phyloP scores from a whole-genome alignment of 2,797 vertebrate species.

The Poeciliopsis presidionis region DNA sequence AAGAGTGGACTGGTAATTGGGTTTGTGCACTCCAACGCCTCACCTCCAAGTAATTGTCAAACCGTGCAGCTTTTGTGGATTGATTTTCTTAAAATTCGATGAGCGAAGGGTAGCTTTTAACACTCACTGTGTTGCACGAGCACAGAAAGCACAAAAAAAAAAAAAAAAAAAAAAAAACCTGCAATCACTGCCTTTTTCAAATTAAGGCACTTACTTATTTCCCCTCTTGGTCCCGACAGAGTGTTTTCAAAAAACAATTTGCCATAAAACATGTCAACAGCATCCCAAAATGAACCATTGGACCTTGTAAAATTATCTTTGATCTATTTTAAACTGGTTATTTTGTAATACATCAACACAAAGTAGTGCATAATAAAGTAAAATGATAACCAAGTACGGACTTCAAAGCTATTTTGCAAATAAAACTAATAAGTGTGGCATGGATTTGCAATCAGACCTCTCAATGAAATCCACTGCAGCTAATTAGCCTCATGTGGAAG shows the following conservation, averaged over 20 bases:
- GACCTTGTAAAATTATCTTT: neutral
- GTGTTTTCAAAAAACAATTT: neutral
- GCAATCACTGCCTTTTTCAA: neutral
- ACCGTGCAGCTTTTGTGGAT: slow-evolving; percentile 23
- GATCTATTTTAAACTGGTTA: neutral
- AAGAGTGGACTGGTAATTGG: slow-evolving; percentile 62
- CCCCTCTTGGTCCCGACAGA: neutral
- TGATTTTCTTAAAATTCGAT: slow-evolving; percentile 29
- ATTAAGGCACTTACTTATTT: neutral
- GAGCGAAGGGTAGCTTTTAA: slow-evolving; percentile 5
- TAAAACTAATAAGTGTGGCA: neutral
- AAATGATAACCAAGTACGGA: neutral
- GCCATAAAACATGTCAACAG: neutral
- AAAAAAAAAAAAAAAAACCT: neutral
- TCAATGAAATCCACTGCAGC: neutral
- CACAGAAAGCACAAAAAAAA: neutral
- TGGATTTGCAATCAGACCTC: neutral
- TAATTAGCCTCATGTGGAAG: neutral
- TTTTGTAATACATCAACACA: neutral
- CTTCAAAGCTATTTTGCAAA: neutral
- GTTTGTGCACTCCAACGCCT: slow-evolving; percentile 38
- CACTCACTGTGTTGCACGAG: neutral
- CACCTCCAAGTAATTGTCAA: slow-evolving; percentile 19
- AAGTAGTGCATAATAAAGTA: neutral
- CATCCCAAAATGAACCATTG: neutral